Evolutionary conservation across 1,140 invertebrate genomes (phyloP).

Genomic region (Rhizoglyphus robini): DNA sequence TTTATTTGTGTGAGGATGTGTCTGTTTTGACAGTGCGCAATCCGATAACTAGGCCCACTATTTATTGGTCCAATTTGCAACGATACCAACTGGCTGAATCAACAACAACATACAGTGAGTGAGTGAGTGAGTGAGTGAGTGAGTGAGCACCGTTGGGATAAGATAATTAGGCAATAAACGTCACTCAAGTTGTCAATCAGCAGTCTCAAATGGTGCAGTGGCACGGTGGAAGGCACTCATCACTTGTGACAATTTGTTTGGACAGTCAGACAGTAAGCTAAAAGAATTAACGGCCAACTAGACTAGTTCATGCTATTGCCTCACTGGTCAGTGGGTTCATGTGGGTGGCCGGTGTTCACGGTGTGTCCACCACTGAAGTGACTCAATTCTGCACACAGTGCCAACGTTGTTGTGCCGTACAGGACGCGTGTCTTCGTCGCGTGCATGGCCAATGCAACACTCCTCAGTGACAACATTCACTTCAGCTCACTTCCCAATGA

Average conservation of each 20-base stretch:
- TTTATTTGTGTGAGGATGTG: no score
- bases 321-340: no score
- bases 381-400: no score
- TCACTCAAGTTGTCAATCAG: not conserved
- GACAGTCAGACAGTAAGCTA: not conserved
- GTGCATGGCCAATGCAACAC: not conserved
- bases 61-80: no score
- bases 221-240: not conserved
- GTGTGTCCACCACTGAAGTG: no score
- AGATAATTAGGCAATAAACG: conserved; percentile 15
- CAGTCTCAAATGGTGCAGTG: not conserved
- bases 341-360: conserved; percentile 6
- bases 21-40: no score
- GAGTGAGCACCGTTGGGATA: no score
- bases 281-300: not conserved
- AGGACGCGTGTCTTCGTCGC: conserved; percentile 5
- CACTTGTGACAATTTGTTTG: not conserved
- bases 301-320: no score
- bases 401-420: not conserved
- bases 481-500: not conserved
- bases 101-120: no score
- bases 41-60: no score
- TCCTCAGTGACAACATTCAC: not conserved
- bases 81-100: no score
- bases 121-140: no score